These are phyloP conservation scores for Lasioglossum villosulum DNA, from an alignment of 2,888 invertebrate species.

Conservation along the genomic window DNA sequence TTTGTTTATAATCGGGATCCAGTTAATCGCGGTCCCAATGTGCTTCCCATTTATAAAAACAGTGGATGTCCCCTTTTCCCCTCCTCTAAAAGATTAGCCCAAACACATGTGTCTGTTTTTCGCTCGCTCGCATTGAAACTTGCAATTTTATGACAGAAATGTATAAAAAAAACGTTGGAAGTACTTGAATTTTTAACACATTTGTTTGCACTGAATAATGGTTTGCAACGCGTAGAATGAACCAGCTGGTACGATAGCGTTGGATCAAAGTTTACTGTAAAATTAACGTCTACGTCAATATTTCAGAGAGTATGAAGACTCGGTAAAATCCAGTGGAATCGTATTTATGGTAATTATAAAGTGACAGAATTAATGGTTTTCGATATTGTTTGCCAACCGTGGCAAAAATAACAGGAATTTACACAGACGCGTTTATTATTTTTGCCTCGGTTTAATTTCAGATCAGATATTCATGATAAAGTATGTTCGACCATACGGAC, in stretches of 20 bases:
- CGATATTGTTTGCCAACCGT: slow-evolving; percentile 16
- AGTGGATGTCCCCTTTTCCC: no score
- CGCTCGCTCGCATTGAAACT: no score
- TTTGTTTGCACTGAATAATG: not conserved
- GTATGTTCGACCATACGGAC: not conserved
- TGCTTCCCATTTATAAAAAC: no score
- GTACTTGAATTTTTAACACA: not conserved
- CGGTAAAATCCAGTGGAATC: slow-evolving; percentile 13
- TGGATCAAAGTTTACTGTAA: not conserved
- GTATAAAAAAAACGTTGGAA: not conserved
- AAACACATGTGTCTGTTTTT: no score
- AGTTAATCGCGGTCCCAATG: no score
- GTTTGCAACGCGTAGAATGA: not conserved
- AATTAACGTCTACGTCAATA: not conserved
- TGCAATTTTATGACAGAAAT: no score
- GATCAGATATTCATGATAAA: slow-evolving; percentile 24
- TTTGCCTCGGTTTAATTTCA: slow-evolving; percentile 39
- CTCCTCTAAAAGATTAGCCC: no score
- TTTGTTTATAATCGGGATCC: no score
- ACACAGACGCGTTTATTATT: slow-evolving; percentile 34
- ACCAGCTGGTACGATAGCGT: not conserved
- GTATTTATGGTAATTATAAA: slow-evolving; percentile 41
- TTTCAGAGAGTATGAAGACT: not conserved
- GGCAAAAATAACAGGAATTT: slow-evolving; percentile 28
- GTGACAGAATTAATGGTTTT: slow-evolving; percentile 28